Base-by-base conservation (phyloP, 64 coral and sea anemone species). In the Actinia equina region DNA sequence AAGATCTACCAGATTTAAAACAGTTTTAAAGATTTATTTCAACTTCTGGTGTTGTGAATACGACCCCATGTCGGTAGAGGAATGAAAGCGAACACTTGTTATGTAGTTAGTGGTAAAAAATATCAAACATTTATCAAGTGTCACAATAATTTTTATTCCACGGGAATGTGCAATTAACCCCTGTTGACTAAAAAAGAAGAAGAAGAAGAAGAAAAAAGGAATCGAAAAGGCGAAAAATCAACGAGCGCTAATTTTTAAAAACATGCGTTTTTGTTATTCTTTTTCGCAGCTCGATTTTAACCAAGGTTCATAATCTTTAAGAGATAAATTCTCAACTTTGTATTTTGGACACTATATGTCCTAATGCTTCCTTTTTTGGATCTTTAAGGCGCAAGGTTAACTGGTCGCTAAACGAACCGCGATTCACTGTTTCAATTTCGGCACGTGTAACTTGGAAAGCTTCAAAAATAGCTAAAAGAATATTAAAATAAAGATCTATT, bases 361-460 rank as follows among this genome's bases (percentile, higher is more conserved):
- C 2, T 49, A 49, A 2, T 65, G 2, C 5, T 7, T 22, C 61
- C 22, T 11, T 1, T n/a, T n/a, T n/a, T n/a, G n/a, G 61, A 19
- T 19, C 22, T 7, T 65, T 56, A 15, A 11, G 4, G 54, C 62
- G 5, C 69, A 74, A 74, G 25, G 20, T 74, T 11, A 26, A 4
- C 7, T 5, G 4, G 22, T n/a, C 10, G 18, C 22, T 6, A 25
- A 67, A 22, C 22, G 7, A 67, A 67, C 63, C 17, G 12, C 37
- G 1, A n/a, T 13, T 26, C 69, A 74, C 9, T 74, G 78, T 49
- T 81, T 81, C 78, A 19, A 81, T 49, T 22, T 81, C 49, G 78
- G 43, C 78, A 81, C 78, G 78, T 81, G 78, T 81, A 81, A n/a
- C 6, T 22, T 81, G 15, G 78, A 52, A 81, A 81, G 49, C 37